Percentiles rank a stretch among this genome's conserved stretches.
Conservation (phyloP, 1,140 invertebrate genomes). For the Cyclina sinensis region DNA sequence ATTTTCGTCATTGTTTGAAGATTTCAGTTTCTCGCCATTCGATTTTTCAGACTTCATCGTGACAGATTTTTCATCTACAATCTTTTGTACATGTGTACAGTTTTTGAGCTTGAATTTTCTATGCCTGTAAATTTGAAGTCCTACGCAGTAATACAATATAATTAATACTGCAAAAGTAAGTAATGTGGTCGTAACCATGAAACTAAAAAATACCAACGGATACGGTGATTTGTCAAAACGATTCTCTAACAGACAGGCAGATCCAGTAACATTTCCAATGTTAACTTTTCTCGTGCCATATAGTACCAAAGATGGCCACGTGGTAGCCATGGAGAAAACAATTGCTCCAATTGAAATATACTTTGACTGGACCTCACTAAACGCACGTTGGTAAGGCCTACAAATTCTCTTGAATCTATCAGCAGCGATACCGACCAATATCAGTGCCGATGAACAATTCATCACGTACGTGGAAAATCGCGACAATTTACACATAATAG, state of each 20-base stretch:
- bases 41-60: slow-evolving; percentile 24
- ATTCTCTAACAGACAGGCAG: slow-evolving; percentile 41
- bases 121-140: slow-evolving; percentile 54
- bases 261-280: slow-evolving; percentile 5
- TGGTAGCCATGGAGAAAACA: slow-evolving; percentile 2
- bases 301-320: slow-evolving; percentile 50
- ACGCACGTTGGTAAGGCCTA: slow-evolving; percentile 31
- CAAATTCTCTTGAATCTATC: slow-evolving; percentile 60
- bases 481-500: slow-evolving; percentile 53
- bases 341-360: slow-evolving; percentile 55
- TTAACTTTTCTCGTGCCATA: slow-evolving; percentile 45
- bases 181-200: slow-evolving; percentile 13
- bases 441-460: slow-evolving; percentile 53
- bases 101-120: slow-evolving; percentile 47
- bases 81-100: slow-evolving; percentile 43
- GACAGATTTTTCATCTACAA: slow-evolving; percentile 23
- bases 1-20: neutral
- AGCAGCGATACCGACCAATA: slow-evolving; percentile 54
- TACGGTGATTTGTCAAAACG: slow-evolving; percentile 27
- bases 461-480: slow-evolving; percentile 56
- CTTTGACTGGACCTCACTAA: slow-evolving; percentile 47
- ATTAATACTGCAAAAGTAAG: slow-evolving; percentile 21
- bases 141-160: slow-evolving; percentile 51
- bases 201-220: slow-evolving; percentile 32
- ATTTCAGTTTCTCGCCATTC: neutral